Conservation (phyloP, 2,888 invertebrate genomes). For the Cosmia pyralina region DNA sequence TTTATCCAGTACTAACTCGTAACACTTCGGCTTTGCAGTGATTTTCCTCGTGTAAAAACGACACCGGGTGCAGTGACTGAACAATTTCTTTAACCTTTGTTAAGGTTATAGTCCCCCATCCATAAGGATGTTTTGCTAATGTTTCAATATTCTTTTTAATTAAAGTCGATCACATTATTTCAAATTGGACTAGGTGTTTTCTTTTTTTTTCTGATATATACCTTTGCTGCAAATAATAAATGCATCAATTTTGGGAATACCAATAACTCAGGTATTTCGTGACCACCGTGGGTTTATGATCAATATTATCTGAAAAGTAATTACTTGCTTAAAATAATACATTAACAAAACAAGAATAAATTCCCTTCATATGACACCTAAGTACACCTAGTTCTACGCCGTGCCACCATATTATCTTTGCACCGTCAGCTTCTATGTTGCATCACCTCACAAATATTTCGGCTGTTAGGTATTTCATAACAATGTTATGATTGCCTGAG, state of each 20-base stretch:
- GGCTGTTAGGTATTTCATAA: constrained; percentile 32
- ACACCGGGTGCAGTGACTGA: not conserved
- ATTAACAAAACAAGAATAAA: not conserved
- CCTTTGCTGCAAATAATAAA: not conserved
- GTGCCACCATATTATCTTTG: not conserved
- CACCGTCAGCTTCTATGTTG: not conserved
- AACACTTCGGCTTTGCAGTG: not conserved
- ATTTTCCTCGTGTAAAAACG: constrained; percentile 3
- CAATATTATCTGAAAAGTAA: no score
- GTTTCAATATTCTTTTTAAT: not conserved
- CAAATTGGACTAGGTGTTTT: not conserved
- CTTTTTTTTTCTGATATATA: no score
- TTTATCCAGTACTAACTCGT: not conserved
- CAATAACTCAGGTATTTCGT: no score
- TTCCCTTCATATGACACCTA: not conserved
- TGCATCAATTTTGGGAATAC: not conserved
- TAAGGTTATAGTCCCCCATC: constrained; percentile 14
- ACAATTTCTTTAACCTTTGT: constrained; percentile 21
- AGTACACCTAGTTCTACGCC: not conserved
- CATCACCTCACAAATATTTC: constrained; percentile 39
- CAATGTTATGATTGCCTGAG: constrained; percentile 9
- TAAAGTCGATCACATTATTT: not conserved
- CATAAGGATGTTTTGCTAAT: not conserved
- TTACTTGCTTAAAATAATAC: no score
- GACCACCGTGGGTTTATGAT: no score